Evolutionary conservation across 2,113 vertebrate genomes (phyloP), one percentile per base, ranked within the genome.

Genomic region (Prietella phreatophila): DNA sequence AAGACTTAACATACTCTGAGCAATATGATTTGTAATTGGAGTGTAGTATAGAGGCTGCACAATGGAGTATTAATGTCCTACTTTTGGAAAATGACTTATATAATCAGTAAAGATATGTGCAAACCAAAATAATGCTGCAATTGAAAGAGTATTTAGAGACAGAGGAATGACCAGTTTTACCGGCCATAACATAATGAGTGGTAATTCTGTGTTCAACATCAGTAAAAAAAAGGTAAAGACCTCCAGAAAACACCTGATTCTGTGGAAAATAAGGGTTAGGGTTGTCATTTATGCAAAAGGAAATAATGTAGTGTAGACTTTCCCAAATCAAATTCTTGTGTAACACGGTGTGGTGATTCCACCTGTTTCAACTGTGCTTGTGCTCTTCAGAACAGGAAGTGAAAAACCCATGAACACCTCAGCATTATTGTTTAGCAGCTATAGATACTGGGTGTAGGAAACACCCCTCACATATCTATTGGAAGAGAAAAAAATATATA

Each of bases 1-100:
- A 95, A 89, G 92, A 92, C 93, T 93, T 93, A 93, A 90, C 89
- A 89, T 84, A 86, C 88, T 89, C 30, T 30, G 82, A 91, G 85
- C 87, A 90, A 92, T 91, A 90, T 73, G 84, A 81, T 87, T 90
- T 86, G 88, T 92, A 92, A 92, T 91, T 90, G 90, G 86, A 90
- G 89, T 84, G 80, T 79, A 69, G 65, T 83, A 85, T 65, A 50
- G 75, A 90, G 78, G 69, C 89, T 85, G 60, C 58, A 67, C 84
- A 88, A 91, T 88, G 75, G 87, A 80, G 73, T 88, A 84, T 85
- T 90, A 90, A 92, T 90, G 55, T 89, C 85, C 55, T 88, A 55
- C 86, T 90, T 86, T 85, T 81, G 83, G 86, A 90, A 85, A 87
- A 84, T 85, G 89, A 78, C 89, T 87, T 73, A 67, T 76, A 87